Percentiles rank a stretch among this genome's conserved stretches.
Evolutionary conservation across 1,140 invertebrate genomes (phyloP).

Genomic region (Drosophila novamexicana): DNA sequence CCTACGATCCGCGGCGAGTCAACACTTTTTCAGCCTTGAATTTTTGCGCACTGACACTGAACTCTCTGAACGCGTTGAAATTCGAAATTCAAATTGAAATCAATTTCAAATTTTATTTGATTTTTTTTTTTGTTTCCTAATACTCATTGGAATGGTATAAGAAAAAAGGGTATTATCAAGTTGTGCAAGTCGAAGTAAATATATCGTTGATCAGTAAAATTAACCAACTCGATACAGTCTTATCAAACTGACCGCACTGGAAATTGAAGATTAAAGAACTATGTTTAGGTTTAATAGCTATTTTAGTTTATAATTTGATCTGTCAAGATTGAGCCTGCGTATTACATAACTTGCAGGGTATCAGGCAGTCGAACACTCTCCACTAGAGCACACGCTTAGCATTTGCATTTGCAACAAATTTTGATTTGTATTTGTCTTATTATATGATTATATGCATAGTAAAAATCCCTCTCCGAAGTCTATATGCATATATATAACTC

Average conservation of each 20-base stretch:
- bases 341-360: neutral
- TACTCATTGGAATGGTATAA: neutral
- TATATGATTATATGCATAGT: conserved; percentile 58
- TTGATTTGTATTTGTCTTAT: conserved; percentile 39
- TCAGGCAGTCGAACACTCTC: neutral
- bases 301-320: too few relatives aligned
- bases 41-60: conserved; percentile 74
- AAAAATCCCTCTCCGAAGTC: conserved; percentile 11
- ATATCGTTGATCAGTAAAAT: neutral
- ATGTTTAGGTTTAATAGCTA: too few relatives aligned
- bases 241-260: too few relatives aligned
- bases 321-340: too few relatives aligned
- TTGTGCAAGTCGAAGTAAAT: neutral
- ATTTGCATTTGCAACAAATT: conserved; percentile 1
- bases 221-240: too few relatives aligned
- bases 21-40: conserved; percentile 71
- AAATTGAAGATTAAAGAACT: too few relatives aligned
- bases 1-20: conserved; percentile 11
- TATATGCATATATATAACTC: neutral
- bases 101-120: conserved; percentile 73
- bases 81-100: conserved; percentile 78
- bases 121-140: conserved; percentile 42
- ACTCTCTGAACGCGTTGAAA: conserved; percentile 62
- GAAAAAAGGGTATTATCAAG: neutral
- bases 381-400: neutral